Conservation (phyloP, 2,113 vertebrate genomes). For the Mola mola region DNA sequence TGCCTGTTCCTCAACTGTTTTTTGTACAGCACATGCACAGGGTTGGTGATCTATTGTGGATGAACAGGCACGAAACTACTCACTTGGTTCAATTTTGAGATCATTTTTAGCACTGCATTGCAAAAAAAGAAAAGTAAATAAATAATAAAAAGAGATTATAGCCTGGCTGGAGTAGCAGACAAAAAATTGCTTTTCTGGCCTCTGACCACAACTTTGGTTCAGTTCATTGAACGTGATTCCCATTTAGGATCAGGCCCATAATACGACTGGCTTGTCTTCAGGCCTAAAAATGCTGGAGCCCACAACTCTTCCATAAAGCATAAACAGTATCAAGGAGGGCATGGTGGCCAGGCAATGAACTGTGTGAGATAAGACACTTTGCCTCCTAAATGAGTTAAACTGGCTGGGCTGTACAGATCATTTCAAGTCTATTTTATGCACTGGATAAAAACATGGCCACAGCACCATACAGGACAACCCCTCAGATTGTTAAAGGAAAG, state of each 20-base stretch:
- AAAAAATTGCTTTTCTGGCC: slow-evolving; percentile 23
- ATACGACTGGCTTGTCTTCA: slow-evolving; percentile 56
- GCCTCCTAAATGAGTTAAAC: slow-evolving; percentile 20
- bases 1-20: slow-evolving; percentile 47
- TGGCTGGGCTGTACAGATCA: slow-evolving; percentile 8
- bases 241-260: slow-evolving; percentile 38
- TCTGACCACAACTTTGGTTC: slow-evolving; percentile 13
- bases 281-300: slow-evolving; percentile 44
- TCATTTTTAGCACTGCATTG: background rate
- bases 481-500: background rate
- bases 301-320: slow-evolving; percentile 38
- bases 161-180: background rate
- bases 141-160: background rate
- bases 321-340: slow-evolving; percentile 39
- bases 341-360: slow-evolving; percentile 42
- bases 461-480: background rate
- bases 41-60: slow-evolving; percentile 73
- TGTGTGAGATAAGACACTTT: slow-evolving; percentile 34
- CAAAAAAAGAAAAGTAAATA: background rate
- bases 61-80: slow-evolving; percentile 7
- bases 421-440: slow-evolving; percentile 1
- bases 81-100: background rate
- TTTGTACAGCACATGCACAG: slow-evolving; percentile 48
- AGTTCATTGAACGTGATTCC: slow-evolving; percentile 45
- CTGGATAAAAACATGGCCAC: slow-evolving; percentile 1